Conservation (phyloP, 2,888 invertebrate genomes). For the Melieria omissa region DNA sequence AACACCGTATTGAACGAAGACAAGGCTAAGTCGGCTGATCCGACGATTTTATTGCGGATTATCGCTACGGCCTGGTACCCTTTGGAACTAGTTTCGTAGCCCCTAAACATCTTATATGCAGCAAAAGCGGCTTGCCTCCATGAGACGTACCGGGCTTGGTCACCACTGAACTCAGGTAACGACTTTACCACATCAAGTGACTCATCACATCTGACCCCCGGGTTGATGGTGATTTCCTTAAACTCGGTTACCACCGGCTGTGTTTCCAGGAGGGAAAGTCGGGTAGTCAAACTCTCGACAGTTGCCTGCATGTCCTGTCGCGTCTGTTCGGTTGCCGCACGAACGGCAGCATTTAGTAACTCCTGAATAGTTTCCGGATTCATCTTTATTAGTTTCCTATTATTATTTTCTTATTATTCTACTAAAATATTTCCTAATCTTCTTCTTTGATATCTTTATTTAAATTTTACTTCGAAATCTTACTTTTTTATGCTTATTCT, state of each 20-base stretch:
- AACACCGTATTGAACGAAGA: slow-evolving; percentile 26
- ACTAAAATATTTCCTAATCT: too few species aligned
- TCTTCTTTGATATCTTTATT: too few species aligned
- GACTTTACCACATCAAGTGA: slow-evolving; percentile 30
- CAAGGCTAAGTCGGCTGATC: slow-evolving; percentile 2
- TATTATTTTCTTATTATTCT: too few species aligned
- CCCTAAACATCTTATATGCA: slow-evolving; percentile 7
- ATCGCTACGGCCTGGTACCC: slow-evolving; percentile 11
- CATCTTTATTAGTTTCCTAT: too few species aligned
- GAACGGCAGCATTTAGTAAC: background rate
- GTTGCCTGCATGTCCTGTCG: background rate
- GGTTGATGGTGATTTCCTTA: background rate
- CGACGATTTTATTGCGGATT: slow-evolving; percentile 3
- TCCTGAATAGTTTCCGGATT: too few species aligned
- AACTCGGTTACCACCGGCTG: slow-evolving; percentile 5
- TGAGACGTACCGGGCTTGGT: slow-evolving; percentile 35
- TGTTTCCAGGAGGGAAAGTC: slow-evolving; percentile 6
- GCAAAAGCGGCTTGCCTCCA: slow-evolving; percentile 37
- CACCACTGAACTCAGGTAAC: slow-evolving; percentile 26
- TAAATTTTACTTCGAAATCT: too few species aligned
- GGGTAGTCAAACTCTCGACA: background rate
- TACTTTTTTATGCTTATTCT: too few species aligned
- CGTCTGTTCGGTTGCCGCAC: background rate
- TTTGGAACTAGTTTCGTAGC: slow-evolving; percentile 9
- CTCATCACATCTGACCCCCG: slow-evolving; percentile 8